These are phyloP conservation scores for Drosophila putrida DNA, from an alignment of 2,888 invertebrate species.

Conservation along the genomic window DNA sequence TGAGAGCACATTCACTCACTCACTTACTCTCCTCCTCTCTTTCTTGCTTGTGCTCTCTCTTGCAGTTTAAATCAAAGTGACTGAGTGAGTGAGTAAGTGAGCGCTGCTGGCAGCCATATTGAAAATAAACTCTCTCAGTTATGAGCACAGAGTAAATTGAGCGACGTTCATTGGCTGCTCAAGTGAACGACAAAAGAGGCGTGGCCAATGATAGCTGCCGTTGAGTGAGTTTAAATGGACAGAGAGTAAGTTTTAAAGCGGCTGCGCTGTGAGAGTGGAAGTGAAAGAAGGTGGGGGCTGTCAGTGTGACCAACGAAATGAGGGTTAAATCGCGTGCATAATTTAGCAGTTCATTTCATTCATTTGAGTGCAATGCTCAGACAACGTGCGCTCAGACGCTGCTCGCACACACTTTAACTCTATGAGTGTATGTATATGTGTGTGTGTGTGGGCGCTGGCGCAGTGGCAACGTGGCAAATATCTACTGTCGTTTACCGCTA, in stretches of 20 bases:
- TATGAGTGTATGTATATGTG: background rate
- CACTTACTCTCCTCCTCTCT: constrained; percentile 15
- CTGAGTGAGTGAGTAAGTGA: constrained; percentile 36
- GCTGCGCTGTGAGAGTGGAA: constrained; percentile 9
- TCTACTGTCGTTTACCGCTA: constrained; percentile 85
- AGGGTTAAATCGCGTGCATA: constrained; percentile 82
- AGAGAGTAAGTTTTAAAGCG: constrained; percentile 39
- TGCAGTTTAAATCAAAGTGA: background rate
- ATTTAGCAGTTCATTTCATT: constrained; percentile 83
- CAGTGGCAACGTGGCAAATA: constrained; percentile 83
- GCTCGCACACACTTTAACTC: constrained; percentile 10
- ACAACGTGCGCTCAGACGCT: constrained; percentile 49
- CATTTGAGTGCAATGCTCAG: constrained; percentile 77
- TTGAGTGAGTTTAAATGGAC: constrained; percentile 57
- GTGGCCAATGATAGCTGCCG: constrained; percentile 36
- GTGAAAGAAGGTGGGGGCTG: constrained; percentile 8
- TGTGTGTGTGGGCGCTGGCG: constrained; percentile 67
- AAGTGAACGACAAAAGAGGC: constrained; percentile 51
- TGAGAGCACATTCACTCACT: constrained; percentile 24
- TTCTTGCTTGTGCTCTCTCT: constrained; percentile 4
- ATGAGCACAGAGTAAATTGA: constrained; percentile 36
- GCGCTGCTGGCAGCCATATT: constrained; percentile 55
- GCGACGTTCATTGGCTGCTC: constrained; percentile 40
- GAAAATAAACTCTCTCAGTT: constrained; percentile 40
- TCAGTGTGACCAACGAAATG: constrained; percentile 68